Base-by-base conservation (phyloP, 2,113 vertebrate genomes). In the Scalopus aquaticus region DNA sequence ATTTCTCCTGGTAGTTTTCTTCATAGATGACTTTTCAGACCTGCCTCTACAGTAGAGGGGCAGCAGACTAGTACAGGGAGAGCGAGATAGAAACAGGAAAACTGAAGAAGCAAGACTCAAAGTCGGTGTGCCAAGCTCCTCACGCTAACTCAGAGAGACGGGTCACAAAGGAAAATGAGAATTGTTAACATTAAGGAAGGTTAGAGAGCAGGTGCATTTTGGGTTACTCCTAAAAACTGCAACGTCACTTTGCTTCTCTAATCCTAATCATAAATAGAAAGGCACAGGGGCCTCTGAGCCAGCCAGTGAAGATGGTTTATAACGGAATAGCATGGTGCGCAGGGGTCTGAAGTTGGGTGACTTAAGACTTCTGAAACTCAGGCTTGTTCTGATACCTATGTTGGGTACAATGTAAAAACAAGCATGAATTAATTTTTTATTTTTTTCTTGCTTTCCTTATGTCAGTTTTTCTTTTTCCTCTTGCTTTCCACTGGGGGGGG, bases 1-100 rank as follows among this genome's bases (percentile, higher is more conserved):
- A 88, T 85, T 73, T 86, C 93, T 93, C 28, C 81, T 17, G 2
- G 30, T 90, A 67, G 19, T 90, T 91, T 95, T 93, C 70, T 86
- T 95, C 76, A 67, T 0, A 35, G 62, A 22, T 70, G 22, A 74
- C 73, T 82, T 91, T 91, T 89, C 35, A 92, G 76, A 74, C 93
- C 86, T 0, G 35, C 6, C 28, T 39, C 79, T 32, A n/a, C 13
- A 56, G 15, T 67, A 78, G 64, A 81, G 32, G 24, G 69, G 28
- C 32, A 86, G 19, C 16, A 89, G 30, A 12, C 42, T 93, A 80
- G n/a, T 56, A 73, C 64, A 79, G 2, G 64, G 35, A 42, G 44
- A 77, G 39, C 85, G 51, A 70, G 91, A 37, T 8, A 28, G 58
- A 92, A 78, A 82, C 32, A 90, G 89, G 86, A 70, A 89, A 80